phyloP scores from a whole-genome alignment of 2,113 vertebrate species.

The Siniperca knerii region DNA sequence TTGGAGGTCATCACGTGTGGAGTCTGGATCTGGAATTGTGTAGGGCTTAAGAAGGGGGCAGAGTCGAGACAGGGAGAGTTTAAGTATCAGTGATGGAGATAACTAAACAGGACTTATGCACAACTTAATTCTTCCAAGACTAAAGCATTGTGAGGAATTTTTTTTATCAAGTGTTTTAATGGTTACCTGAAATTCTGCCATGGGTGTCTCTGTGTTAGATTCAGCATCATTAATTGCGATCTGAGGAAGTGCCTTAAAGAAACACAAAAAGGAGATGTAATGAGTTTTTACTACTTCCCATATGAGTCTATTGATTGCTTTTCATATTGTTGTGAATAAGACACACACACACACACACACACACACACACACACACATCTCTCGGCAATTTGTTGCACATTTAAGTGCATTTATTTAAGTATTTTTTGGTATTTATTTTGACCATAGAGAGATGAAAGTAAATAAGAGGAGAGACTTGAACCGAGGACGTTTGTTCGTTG shows the following conservation, averaged over 20 bases:
- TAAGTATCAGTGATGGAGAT: background rate
- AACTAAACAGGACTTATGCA: background rate
- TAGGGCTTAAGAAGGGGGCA: slow-evolving; percentile 84
- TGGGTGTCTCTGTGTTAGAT: slow-evolving; percentile 62
- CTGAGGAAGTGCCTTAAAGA: slow-evolving; percentile 76
- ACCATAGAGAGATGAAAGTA: background rate
- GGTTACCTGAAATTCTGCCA: slow-evolving; percentile 81
- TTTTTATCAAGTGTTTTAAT: background rate
- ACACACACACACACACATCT: too few relatives aligned
- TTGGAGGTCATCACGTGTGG: slow-evolving; percentile 88
- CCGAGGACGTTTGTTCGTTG: too few relatives aligned
- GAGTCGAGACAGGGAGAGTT: background rate
- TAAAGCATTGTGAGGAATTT: background rate
- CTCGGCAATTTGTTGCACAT: too few relatives aligned
- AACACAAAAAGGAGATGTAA: slow-evolving; percentile 27
- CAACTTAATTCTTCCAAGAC: background rate
- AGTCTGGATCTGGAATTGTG: slow-evolving; percentile 90
- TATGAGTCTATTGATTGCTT: background rate
- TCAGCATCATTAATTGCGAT: slow-evolving; percentile 70
- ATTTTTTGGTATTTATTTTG: background rate
- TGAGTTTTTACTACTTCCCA: background rate
- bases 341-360: background rate
- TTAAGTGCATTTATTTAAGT: background rate
- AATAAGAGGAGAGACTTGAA: background rate
- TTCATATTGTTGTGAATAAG: background rate